phyloP scores from a whole-genome alignment of 2,797 vertebrate species.

The Sebastes minor region DNA sequence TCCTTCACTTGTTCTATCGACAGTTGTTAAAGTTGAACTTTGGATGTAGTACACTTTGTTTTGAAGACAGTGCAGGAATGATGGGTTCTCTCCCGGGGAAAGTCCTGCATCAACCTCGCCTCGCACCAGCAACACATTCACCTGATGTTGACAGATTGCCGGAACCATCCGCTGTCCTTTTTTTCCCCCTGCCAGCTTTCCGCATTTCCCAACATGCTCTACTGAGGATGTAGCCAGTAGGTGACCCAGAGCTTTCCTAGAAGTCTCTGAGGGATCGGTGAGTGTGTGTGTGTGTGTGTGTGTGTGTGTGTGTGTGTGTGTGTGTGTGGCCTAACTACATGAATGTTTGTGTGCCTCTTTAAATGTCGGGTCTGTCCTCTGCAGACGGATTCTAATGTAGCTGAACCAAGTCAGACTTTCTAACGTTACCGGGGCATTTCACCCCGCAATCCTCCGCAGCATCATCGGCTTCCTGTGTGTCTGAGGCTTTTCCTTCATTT shows the following conservation, averaged over 20 bases:
- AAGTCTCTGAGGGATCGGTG: neutral
- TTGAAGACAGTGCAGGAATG: neutral
- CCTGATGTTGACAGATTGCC: slow-evolving; percentile 42
- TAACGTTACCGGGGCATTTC: slow-evolving; percentile 8
- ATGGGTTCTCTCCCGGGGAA: slow-evolving; percentile 17
- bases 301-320: neutral
- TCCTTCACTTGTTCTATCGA: neutral
- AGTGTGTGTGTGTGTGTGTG: neutral
- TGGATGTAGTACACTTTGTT: neutral
- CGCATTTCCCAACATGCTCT: slow-evolving; percentile 20
- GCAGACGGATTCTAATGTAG: slow-evolving; percentile 22
- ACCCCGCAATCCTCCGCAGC: neutral
- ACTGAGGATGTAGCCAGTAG: slow-evolving; percentile 9
- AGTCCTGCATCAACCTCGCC: slow-evolving; percentile 11
- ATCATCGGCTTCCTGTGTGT: neutral
- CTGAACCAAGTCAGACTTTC: slow-evolving; percentile 7
- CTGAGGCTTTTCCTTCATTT: neutral
- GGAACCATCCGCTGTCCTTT: neutral
- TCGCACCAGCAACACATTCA: slow-evolving; percentile 6
- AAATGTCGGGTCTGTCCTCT: slow-evolving; percentile 9
- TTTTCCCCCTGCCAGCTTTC: neutral
- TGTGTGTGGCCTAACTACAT: slow-evolving; percentile 18
- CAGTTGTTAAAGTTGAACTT: neutral
- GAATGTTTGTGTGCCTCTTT: slow-evolving; percentile 53
- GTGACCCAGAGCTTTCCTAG: slow-evolving; percentile 28